Conservation (phyloP, 2,797 vertebrate genomes). For the Neoniphon sammara region DNA sequence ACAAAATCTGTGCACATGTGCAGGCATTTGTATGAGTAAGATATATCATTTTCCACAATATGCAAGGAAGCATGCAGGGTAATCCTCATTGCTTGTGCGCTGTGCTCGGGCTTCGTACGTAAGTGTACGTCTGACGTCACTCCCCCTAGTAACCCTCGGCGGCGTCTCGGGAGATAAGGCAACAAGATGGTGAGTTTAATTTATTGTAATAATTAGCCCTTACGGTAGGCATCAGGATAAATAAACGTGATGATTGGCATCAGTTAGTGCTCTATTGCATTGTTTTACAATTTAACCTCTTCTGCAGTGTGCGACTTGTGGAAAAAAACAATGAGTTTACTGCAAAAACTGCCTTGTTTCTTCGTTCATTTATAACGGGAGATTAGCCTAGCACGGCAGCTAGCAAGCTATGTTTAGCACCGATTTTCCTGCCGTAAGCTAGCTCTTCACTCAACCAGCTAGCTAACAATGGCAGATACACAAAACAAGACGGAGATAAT, state of each 20-base stretch:
- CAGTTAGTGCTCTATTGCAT: rapidly evolving
- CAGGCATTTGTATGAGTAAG: no score
- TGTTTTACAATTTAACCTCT: no score
- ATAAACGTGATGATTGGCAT: background rate
- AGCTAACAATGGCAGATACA: background rate
- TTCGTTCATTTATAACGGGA: constrained; percentile 68
- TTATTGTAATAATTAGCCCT: constrained; percentile 50
- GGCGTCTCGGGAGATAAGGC: constrained; percentile 85
- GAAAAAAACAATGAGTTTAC: constrained; percentile 20
- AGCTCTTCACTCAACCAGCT: constrained; percentile 8
- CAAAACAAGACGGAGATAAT: background rate
- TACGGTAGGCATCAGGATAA: background rate
- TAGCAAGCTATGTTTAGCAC: constrained; percentile 48
- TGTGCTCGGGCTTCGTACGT: constrained; percentile 16
- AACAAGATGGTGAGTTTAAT: constrained; percentile 87
- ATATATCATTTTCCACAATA: no score
- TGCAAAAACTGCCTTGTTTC: constrained; percentile 62
- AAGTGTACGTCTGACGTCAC: constrained; percentile 78
- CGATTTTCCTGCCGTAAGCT: constrained; percentile 32
- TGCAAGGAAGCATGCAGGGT: background rate
- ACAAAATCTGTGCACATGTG: no score
- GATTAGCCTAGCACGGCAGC: constrained; percentile 82
- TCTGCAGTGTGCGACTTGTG: background rate
- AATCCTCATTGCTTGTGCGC: background rate
- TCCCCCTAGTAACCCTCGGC: constrained; percentile 83